Evolutionary conservation across 2,888 invertebrate species (phyloP).

Genomic region (Eledona agricola): DNA sequence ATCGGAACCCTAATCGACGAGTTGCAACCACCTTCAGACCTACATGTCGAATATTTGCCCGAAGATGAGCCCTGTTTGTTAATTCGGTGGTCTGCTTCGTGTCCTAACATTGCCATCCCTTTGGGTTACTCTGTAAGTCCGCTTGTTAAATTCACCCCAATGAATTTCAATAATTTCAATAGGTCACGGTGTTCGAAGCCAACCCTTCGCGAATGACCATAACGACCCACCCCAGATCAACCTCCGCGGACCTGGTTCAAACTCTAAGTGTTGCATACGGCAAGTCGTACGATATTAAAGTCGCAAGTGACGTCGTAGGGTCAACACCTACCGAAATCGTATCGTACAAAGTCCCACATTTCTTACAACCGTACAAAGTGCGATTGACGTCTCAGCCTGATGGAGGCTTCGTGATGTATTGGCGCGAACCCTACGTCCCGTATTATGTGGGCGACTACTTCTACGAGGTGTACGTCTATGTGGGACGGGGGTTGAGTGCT

Average conservation of each 20-base stretch:
- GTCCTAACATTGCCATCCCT: slow-evolving; percentile 50
- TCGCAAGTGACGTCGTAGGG: slow-evolving; percentile 50
- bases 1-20: slow-evolving; percentile 50
- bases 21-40: slow-evolving; percentile 45
- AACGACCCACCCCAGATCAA: slow-evolving; percentile 47
- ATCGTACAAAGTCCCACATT: slow-evolving; percentile 48
- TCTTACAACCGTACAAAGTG: slow-evolving; percentile 52
- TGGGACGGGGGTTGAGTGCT: slow-evolving; percentile 42
- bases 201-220: slow-evolving; percentile 44
- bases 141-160: not conserved
- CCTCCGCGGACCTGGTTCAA: slow-evolving; percentile 46
- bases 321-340: slow-evolving; percentile 48
- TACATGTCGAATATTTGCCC: slow-evolving; percentile 51
- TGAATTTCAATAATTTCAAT: slow-evolving; percentile 28
- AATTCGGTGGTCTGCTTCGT: slow-evolving; percentile 54
- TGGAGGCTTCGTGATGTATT: slow-evolving; percentile 53
- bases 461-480: slow-evolving; percentile 51
- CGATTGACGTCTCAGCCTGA: slow-evolving; percentile 48
- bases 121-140: slow-evolving; percentile 52
- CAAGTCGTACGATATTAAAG: slow-evolving; percentile 48
- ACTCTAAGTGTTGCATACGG: slow-evolving; percentile 48
- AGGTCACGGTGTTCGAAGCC: slow-evolving; percentile 49
- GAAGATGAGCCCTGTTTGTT: slow-evolving; percentile 50
- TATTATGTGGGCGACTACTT: slow-evolving; percentile 47
- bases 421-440: slow-evolving; percentile 53